A percentile compares a stretch with the other conserved stretches of the same genome.
Conservation (phyloP, 2,113 vertebrate genomes). For the Chiloscyllium plagiosum region DNA sequence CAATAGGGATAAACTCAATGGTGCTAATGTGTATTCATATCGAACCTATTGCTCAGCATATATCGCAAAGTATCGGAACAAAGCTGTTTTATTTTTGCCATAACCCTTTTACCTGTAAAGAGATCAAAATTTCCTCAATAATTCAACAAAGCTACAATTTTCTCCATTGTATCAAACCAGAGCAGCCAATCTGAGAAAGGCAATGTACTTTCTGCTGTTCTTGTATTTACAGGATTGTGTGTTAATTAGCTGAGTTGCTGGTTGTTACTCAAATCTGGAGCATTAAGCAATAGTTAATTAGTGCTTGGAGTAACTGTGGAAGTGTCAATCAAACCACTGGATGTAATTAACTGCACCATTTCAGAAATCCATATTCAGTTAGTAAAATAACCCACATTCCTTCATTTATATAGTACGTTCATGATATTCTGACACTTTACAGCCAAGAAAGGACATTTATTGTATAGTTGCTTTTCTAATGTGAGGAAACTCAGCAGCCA, state of each 20-base stretch:
- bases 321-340: conserved; percentile 27
- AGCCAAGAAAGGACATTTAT: not conserved
- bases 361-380: not conserved
- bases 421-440: not conserved
- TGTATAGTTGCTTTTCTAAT: not conserved
- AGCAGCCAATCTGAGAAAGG: not conserved
- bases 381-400: not conserved
- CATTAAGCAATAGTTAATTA: conserved; percentile 31
- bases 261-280: not conserved
- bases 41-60: not conserved
- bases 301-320: conserved; percentile 9
- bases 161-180: not conserved
- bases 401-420: not conserved
- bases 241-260: conserved; percentile 25
- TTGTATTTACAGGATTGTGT: not conserved
- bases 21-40: not conserved
- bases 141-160: not conserved
- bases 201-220: not conserved
- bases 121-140: not conserved
- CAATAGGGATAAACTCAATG: not conserved
- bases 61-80: not conserved
- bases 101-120: not conserved
- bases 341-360: conserved; percentile 25
- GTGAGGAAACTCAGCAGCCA: not conserved
- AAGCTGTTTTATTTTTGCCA: not conserved